Base-by-base conservation (phyloP, 92 coral and sea anemone genomes). In the Ricordea florida region DNA sequence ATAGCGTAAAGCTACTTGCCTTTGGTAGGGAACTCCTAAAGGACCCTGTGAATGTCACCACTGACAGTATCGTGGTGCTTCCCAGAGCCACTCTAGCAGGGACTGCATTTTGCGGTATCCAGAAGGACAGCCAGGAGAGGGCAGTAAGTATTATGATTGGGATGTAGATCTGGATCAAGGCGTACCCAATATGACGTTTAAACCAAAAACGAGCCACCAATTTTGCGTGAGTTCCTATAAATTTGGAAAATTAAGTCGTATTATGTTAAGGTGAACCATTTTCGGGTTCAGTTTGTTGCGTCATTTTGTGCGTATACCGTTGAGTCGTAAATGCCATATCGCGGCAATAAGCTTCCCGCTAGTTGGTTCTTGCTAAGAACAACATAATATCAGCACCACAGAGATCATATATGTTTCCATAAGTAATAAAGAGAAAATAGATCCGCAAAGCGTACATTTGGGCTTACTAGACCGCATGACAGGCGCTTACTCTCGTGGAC, bases 21-120 rank as follows among this genome's bases (percentile, higher is more conserved):
- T 81, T 81, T 31, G 77, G 77, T 6, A 70, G 6, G 6, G 77
- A 35, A 26, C 46, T 40, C 20, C 77, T 55, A 13, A 70, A 70
- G 16, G 77, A 70, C 11, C 77, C 77, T 5, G 77, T 70, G 10
- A 70, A 70, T 18, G 77, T 70, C 24, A 70, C 77, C 17, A 70
- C 32, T 5, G 77, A 70, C 21, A 70, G 23, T 32, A 70, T 52
- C 3, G 77, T 70, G 4, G 77, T 70, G 42, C 77, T 70, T 55
- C 77, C 77, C 0, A 70, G 77, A 25, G 77, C 62, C 25, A 70
- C 64, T 28, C 77, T 37, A 0, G 77, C 77, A 2, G 77, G 77
- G 41, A 70, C 53, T 6, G 77, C 27, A 10, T 51, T 53, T 31
- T 70, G 55, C 24, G 77, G 77, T 27, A 55, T 70, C 77, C 77